Evolutionary conservation across 2,888 invertebrate species (phyloP), one percentile per base, ranked within the genome.

Genomic region (Nomada ruficornis): DNA sequence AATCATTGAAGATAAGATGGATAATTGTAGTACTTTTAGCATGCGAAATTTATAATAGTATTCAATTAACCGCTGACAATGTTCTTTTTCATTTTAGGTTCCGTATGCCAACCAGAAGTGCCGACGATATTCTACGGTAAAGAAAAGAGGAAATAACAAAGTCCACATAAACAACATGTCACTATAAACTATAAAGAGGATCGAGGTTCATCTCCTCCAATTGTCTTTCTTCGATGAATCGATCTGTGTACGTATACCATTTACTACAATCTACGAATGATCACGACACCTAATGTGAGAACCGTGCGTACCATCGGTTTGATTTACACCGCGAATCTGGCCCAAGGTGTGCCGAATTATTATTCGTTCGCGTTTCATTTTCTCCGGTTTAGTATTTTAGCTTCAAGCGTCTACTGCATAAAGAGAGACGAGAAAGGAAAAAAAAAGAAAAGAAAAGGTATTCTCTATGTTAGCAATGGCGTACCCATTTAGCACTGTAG

Each of bases 321-420:
- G 26, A 29, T 54, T 69, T 69, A 36, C 59, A 13, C 13, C 69
- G 72, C 57, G 70, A 59, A 44, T 75, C 55, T 81, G 82, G 86
- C 85, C 81, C 47, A 52, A 64, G 57, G 13, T 78, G 54, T 83
- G 84, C 76, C 80, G 64, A 76, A 86, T 79, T 67, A 70, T 60
- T 65, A 67, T 65, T 86, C 47, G 15, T 76, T 78, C 76, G 68
- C 62, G 64, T 55, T 87, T n/a, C 79, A 81, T 87, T 83, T 83
- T 87, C 85, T 87, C 83, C 78, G 78, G 10, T 77, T 69, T 80
- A 87, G 76, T 80, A 55, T 74, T 64, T 83, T 68, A 85, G 81
- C 73, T 52, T 54, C 4, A 77, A 71, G 87, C 84, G 9, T 44
- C 55, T 64, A 64, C 4, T 26, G 23, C 50, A 26, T 11, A 15